A percentile compares a stretch with the other conserved stretches of the same genome.
phyloP scores from a whole-genome alignment of 2,113 vertebrate species.

The Pycnonotus jocosus region DNA sequence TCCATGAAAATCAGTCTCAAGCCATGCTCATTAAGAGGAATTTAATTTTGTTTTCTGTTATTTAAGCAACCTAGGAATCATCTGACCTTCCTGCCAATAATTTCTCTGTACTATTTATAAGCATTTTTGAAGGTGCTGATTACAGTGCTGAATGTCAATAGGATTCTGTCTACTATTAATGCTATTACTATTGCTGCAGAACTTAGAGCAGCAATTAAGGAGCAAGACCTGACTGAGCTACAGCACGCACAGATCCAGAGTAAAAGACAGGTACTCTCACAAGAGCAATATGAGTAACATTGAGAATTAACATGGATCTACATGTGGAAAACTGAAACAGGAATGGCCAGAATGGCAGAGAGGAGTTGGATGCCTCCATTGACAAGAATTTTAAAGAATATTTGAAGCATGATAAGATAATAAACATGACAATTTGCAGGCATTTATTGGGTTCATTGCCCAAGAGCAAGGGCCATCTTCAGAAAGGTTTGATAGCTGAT shows the following conservation, averaged over 20 bases:
- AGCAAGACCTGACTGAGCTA: background rate
- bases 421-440: background rate
- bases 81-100: background rate
- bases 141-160: background rate
- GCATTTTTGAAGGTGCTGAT: background rate
- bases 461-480: background rate
- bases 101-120: background rate
- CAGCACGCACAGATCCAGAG: background rate
- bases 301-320: background rate
- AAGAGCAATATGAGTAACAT: background rate
- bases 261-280: background rate
- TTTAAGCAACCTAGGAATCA: slow-evolving; percentile 9
- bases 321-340: background rate
- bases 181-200: background rate
- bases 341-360: background rate
- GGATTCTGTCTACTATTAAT: background rate
- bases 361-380: background rate
- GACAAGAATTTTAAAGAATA: background rate
- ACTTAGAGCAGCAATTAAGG: background rate
- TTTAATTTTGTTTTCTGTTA: slow-evolving; percentile 5
- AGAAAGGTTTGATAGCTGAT: background rate
- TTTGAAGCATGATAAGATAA: background rate
- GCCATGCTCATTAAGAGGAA: background rate
- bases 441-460: background rate
- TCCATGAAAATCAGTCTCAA: slow-evolving; percentile 29